phyloP scores from a whole-genome alignment of 2,113 vertebrate genomes.

The Empidonax traillii region DNA sequence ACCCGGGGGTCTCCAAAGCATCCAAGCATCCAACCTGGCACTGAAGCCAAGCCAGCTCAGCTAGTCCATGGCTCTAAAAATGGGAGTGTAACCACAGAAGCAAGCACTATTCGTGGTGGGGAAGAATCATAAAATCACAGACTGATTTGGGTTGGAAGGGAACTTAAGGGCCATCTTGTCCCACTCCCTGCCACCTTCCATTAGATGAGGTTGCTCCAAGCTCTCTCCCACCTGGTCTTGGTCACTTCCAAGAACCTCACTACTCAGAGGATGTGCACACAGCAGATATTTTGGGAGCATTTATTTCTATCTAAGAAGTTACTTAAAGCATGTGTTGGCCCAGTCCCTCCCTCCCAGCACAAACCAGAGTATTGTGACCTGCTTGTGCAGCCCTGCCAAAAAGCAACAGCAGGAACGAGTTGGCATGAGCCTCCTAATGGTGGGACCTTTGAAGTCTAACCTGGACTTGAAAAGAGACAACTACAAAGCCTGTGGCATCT shows the following conservation, averaged over 20 bases:
- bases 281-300: neutral
- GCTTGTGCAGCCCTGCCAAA: neutral
- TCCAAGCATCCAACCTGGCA: neutral
- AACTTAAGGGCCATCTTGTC: neutral
- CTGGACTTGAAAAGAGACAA: neutral
- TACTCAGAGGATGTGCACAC: neutral
- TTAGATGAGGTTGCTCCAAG: neutral
- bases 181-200: neutral
- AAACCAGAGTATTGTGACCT: neutral
- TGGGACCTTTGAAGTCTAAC: constrained; percentile 26
- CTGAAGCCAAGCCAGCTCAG: neutral
- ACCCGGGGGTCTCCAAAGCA: neutral
- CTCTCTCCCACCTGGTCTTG: neutral
- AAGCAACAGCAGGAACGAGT: neutral
- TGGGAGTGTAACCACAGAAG: neutral
- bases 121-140: neutral
- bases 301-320: neutral
- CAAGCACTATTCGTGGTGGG: neutral
- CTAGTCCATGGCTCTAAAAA: neutral
- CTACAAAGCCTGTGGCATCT: constrained; percentile 3
- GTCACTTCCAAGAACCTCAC: neutral
- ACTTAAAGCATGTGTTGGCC: neutral
- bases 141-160: neutral
- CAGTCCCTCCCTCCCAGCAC: neutral
- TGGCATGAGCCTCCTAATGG: neutral